A percentile compares a stretch with the other conserved stretches of the same genome.
Conservation (phyloP, 1,140 invertebrate species). For the Trissolcus basalis region DNA sequence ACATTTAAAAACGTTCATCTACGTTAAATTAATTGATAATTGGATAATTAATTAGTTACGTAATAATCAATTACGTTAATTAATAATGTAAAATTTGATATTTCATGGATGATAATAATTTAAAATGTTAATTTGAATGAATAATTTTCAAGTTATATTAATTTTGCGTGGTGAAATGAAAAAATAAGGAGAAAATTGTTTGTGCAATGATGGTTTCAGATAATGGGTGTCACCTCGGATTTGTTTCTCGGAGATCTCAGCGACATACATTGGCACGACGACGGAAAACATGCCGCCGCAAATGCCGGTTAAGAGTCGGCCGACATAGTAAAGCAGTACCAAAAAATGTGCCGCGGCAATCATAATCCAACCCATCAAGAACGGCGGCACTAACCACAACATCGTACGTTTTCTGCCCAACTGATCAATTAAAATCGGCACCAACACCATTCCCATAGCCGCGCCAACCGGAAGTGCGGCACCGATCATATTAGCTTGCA, state of each 20-base stretch:
- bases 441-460: conserved; percentile 70
- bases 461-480: conserved; percentile 75
- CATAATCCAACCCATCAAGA: conserved; percentile 75
- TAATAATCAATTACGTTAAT: too few relatives aligned
- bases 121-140: too few relatives aligned
- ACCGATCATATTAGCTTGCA: conserved; percentile 73
- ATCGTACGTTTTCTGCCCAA: conserved; percentile 77
- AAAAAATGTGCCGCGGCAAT: conserved; percentile 66
- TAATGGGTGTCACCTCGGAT: conserved; percentile 71
- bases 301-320: conserved; percentile 75
- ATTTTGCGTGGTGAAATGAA: too few relatives aligned
- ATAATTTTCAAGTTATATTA: too few relatives aligned
- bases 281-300: conserved; percentile 77
- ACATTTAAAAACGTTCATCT: conserved; percentile 7
- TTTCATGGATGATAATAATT: too few relatives aligned
- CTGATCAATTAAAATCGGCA: conserved; percentile 76
- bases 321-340: conserved; percentile 64
- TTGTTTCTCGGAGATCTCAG: conserved; percentile 76
- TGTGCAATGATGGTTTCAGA: background rate
- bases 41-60: too few relatives aligned
- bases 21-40: too few relatives aligned
- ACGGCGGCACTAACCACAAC: conserved; percentile 69
- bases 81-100: too few relatives aligned
- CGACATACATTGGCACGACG: conserved; percentile 76
- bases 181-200: too few relatives aligned